These are phyloP conservation scores for Tor tambroides DNA, from an alignment of 2,113 vertebrate species.

Conservation along the genomic window DNA sequence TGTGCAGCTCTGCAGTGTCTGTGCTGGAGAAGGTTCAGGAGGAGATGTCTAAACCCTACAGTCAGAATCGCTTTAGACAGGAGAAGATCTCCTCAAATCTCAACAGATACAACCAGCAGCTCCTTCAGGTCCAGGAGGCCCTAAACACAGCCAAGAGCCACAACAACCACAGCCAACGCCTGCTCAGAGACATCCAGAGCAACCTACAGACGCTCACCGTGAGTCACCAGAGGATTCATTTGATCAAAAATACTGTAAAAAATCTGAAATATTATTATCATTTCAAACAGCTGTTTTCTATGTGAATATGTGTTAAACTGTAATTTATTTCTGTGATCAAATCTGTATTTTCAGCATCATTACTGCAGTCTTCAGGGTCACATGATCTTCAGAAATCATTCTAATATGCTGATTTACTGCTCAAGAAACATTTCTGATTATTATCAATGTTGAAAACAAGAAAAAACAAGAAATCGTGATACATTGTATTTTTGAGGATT, in stretches of 20 bases:
- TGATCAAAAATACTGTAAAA: background rate
- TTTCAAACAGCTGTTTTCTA: background rate
- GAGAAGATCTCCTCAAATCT: slow-evolving; percentile 62
- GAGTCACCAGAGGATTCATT: slow-evolving; percentile 44
- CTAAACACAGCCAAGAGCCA: slow-evolving; percentile 62
- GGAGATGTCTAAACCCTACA: slow-evolving; percentile 73
- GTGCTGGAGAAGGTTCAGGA: slow-evolving; percentile 73
- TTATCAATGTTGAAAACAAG: too few species aligned
- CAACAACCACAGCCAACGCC: slow-evolving; percentile 67
- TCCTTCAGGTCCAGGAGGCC: slow-evolving; percentile 68
- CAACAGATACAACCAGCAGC: slow-evolving; percentile 47
- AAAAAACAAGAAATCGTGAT: too few species aligned
- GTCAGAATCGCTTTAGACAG: slow-evolving; percentile 61
- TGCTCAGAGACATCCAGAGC: slow-evolving; percentile 71
- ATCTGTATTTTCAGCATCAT: too few species aligned
- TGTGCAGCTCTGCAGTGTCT: slow-evolving; percentile 75
- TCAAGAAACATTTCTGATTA: background rate
- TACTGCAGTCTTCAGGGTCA: too few species aligned
- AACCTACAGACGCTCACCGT: slow-evolving; percentile 76
- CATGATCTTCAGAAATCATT: too few species aligned
- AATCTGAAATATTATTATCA: background rate
- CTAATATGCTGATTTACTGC: too few species aligned
- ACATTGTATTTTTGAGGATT: too few species aligned
- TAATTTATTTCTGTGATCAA: background rate
- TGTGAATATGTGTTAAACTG: background rate